Evolutionary conservation across 2,888 invertebrate genomes (phyloP), one percentile per base, ranked within the genome.

Genomic region (Synergus japonicus): DNA sequence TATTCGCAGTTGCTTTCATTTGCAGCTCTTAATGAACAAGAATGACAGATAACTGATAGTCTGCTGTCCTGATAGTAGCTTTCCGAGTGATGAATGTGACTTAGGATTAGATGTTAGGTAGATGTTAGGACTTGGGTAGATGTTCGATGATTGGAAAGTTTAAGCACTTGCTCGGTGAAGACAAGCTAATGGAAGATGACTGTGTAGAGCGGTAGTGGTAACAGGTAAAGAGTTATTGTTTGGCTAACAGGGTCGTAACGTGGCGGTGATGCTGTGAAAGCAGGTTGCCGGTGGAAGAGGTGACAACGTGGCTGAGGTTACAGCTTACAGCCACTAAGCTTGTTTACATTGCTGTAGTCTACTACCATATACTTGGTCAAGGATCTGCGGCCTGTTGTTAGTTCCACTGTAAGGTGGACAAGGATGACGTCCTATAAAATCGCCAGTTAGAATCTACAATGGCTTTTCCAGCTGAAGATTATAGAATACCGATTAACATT

Each of bases 191-290:
- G 49, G 46, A 41, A 78, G 79, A 81, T 80, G 84, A 81, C 66
- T 79, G 77, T 81, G 81, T 83, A 82, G 82, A 83, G 83, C 80
- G 81, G 81, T 79, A 80, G 81, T 81, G 82, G 81, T 80, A 81
- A 83, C 82, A 83, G 13, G 79, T 85, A 86, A 84, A 81, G 83
- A 88, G 87, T 89, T 88, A 89, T 88, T 87, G 88, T 83, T 77
- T 85, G 85, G 83, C 86, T 85, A 88, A 89, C 89, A 87, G 86
- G 86, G 86, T 88, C 89, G 88, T 89, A 89, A 89, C 88, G 86
- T 85, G 87, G 85, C 76, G 77, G 78, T 77, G 77, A 78, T 79
- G 67, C 81, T 77, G 78, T 79, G 65, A 79, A 79, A 66, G 82
- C 81, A 78, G 79, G 77, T 69, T 78, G 44, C 79, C 66, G 79